These are phyloP conservation scores for Tiliqua scincoides DNA, from an alignment of 2,113 vertebrate genomes.

Conservation along the genomic window DNA sequence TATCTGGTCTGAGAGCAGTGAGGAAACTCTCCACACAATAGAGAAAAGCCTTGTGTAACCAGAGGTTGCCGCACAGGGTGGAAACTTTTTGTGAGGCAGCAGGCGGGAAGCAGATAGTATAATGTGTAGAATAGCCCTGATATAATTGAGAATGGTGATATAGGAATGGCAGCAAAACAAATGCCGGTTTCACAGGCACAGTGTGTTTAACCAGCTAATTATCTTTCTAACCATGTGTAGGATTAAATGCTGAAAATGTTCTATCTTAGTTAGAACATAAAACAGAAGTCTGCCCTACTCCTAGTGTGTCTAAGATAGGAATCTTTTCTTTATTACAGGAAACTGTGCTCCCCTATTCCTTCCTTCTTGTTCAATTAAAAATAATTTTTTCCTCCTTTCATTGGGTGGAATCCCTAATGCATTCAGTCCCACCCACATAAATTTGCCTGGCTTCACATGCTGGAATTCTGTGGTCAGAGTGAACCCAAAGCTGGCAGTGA, in stretches of 20 bases:
- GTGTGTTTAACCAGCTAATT: background rate
- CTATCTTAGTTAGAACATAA: background rate
- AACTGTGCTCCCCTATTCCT: background rate
- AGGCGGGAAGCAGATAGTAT: background rate
- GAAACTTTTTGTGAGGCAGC: background rate
- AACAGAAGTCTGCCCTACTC: background rate
- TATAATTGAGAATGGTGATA: background rate
- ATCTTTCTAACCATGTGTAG: conserved; percentile 19
- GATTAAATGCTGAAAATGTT: background rate
- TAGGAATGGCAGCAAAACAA: background rate
- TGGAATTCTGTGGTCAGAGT: conserved; percentile 21
- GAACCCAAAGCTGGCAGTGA: background rate
- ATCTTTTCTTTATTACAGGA: background rate
- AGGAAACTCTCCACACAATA: background rate
- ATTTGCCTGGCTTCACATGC: conserved; percentile 6
- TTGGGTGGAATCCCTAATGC: conserved; percentile 5
- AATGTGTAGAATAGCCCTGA: background rate
- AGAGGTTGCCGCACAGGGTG: background rate
- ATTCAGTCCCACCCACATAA: conserved; percentile 18
- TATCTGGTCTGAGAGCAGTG: background rate
- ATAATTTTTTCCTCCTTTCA: background rate
- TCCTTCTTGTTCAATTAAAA: background rate
- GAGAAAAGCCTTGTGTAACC: background rate
- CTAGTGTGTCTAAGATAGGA: conserved; percentile 17
- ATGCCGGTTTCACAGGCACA: background rate